Percentiles rank a stretch among this genome's conserved stretches.
Evolutionary conservation across 1,140 invertebrate species (phyloP).

Genomic region (Drosophila nannoptera): DNA sequence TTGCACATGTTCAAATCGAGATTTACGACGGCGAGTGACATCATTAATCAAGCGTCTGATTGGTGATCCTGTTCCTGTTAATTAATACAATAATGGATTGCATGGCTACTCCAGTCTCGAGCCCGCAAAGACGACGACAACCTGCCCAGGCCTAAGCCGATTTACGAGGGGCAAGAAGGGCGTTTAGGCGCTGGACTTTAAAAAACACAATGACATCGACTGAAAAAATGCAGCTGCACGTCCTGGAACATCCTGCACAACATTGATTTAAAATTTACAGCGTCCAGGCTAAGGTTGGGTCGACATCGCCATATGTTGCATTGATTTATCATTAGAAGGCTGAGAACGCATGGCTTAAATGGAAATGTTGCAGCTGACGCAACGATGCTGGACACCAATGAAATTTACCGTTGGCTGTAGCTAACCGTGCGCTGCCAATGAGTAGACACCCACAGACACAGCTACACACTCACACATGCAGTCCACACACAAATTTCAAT

Average conservation of each 20-base stretch:
- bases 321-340: conserved; percentile 70
- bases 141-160: conserved; percentile 24
- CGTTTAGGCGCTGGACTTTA: conserved; percentile 21
- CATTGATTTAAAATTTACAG: conserved; percentile 78
- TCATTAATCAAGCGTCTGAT: conserved; percentile 80
- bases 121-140: not conserved
- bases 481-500: conserved; percentile 72
- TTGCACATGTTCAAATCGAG: conserved; percentile 79
- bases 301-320: conserved; percentile 69
- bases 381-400: conserved; percentile 36
- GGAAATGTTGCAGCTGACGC: conserved; percentile 56
- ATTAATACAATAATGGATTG: conserved; percentile 80
- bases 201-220: conserved; percentile 23
- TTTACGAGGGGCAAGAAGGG: conserved; percentile 55
- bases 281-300: conserved; percentile 62
- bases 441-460: not conserved
- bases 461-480: conserved; percentile 4
- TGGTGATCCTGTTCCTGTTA: conserved; percentile 80
- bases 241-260: conserved; percentile 22
- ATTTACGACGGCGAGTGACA: conserved; percentile 79
- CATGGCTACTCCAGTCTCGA: conserved; percentile 33
- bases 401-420: conserved; percentile 32
- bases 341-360: conserved; percentile 47
- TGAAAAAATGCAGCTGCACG: conserved; percentile 26
- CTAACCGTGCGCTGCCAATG: conserved; percentile 3